A percentile compares a stretch with the other conserved stretches of the same genome.
phyloP scores from a whole-genome alignment of 2,888 invertebrate genomes.

The Campoplex capitator region DNA sequence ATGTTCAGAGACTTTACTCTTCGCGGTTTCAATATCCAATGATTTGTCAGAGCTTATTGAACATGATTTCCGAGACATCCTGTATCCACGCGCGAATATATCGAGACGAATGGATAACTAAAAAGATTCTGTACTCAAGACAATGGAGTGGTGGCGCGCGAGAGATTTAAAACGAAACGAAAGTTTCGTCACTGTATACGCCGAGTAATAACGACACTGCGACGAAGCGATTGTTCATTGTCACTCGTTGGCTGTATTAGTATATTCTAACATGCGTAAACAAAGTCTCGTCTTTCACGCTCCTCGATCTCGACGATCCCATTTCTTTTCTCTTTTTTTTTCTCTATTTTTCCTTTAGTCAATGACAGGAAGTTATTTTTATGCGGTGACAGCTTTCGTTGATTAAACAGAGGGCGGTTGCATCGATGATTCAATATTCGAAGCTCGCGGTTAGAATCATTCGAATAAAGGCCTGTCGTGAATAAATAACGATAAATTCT shows the following conservation, averaged over 20 bases:
- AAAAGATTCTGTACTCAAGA: slow-evolving; percentile 39
- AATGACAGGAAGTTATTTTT: slow-evolving; percentile 51
- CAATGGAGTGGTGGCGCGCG: slow-evolving; percentile 55
- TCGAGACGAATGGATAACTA: slow-evolving; percentile 50
- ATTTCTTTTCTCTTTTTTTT: slow-evolving; percentile 48
- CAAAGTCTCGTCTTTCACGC: slow-evolving; percentile 32
- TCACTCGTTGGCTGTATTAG: slow-evolving; percentile 2
- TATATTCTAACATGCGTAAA: slow-evolving; percentile 38
- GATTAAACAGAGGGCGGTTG: neutral
- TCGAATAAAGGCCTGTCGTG: neutral
- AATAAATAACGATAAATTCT: neutral
- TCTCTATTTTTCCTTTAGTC: neutral
- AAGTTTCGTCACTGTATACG: slow-evolving; percentile 60
- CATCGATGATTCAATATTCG: neutral
- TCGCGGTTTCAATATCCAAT: neutral
- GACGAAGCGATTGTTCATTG: slow-evolving; percentile 49
- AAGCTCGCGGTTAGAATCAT: neutral
- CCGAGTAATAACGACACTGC: slow-evolving; percentile 17
- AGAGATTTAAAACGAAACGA: slow-evolving; percentile 47
- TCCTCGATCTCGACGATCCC: slow-evolving; percentile 33
- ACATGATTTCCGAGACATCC: neutral
- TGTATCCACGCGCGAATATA: neutral
- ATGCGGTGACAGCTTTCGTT: neutral
- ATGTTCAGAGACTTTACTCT: neutral
- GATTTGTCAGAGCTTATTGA: neutral